These are phyloP conservation scores for Lophius americanus DNA, from an alignment of 2,797 vertebrate genomes.

Conservation along the genomic window DNA sequence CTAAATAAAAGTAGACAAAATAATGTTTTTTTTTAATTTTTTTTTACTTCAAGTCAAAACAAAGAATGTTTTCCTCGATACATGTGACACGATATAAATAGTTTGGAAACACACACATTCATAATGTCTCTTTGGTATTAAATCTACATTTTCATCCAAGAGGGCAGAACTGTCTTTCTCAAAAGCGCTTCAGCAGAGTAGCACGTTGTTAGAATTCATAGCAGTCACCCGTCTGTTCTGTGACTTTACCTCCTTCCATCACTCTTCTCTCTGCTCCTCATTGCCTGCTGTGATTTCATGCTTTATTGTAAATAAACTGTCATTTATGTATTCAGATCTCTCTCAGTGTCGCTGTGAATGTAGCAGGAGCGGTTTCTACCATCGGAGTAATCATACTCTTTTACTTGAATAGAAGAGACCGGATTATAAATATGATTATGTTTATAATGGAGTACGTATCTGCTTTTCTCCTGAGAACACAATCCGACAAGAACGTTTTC, in stretches of 20 bases:
- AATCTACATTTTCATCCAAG: too few relatives aligned
- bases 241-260: background rate
- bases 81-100: too few relatives aligned
- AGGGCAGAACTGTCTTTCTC: too few relatives aligned
- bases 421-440: too few relatives aligned
- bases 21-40: background rate
- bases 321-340: background rate
- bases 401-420: too few relatives aligned
- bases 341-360: background rate
- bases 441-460: too few relatives aligned
- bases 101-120: too few relatives aligned
- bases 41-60: background rate
- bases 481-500: too few relatives aligned
- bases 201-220: background rate
- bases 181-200: too few relatives aligned
- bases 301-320: background rate
- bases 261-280: background rate
- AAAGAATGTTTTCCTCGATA: background rate
- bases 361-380: background rate
- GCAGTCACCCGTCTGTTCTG: background rate
- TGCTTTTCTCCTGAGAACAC: too few relatives aligned
- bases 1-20: conserved; percentile 51
- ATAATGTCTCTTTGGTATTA: too few relatives aligned
- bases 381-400: background rate
- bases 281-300: background rate